Percentiles rank a stretch among this genome's conserved stretches.
These are phyloP conservation scores for Andinoacara biseriatus DNA, from an alignment of 2,113 vertebrate species.

Conservation along the genomic window DNA sequence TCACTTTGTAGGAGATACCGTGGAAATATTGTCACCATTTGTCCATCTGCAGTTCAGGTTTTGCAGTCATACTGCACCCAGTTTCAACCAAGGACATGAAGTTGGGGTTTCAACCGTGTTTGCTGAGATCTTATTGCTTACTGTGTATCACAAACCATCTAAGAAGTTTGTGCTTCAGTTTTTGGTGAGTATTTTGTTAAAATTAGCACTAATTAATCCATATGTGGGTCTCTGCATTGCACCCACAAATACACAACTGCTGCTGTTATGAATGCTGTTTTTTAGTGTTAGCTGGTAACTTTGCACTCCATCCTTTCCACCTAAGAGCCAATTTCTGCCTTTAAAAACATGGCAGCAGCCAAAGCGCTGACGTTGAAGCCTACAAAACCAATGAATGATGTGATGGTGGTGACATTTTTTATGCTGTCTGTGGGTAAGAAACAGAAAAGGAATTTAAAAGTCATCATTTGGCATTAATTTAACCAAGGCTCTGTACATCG, in stretches of 20 bases:
- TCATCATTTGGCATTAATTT: background rate
- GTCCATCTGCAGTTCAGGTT: no score
- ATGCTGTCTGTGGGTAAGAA: background rate
- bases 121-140: no score
- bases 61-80: background rate
- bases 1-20: no score
- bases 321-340: background rate
- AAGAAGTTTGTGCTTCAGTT: background rate
- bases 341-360: background rate
- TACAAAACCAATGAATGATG: background rate
- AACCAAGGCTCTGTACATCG: background rate
- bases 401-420: background rate
- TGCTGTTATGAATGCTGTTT: accelerated
- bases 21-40: no score
- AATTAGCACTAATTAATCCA: background rate
- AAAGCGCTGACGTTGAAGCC: background rate
- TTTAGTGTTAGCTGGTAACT: background rate
- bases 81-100: background rate
- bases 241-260: background rate
- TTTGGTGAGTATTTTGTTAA: background rate
- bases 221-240: background rate
- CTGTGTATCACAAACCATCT: background rate
- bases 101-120: background rate
- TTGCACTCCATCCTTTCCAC: background rate
- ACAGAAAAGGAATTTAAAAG: background rate